These are phyloP conservation scores for Oreotrochilus melanogaster DNA, from an alignment of 2,113 vertebrate species.

Conservation along the genomic window DNA sequence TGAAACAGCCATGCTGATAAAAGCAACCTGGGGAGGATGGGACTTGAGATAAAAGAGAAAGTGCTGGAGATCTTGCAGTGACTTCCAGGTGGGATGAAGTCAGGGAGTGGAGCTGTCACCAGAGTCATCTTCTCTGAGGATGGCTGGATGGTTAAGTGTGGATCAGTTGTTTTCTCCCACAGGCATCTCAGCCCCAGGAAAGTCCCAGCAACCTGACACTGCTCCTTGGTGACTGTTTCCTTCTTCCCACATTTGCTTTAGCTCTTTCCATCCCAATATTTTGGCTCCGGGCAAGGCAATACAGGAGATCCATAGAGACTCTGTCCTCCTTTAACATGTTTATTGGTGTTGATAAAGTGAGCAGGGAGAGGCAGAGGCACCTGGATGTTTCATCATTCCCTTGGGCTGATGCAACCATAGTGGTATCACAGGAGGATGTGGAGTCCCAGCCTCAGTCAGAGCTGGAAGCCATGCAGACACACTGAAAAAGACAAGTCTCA, in stretches of 20 bases:
- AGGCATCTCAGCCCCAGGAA: neutral
- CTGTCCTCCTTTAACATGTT: neutral
- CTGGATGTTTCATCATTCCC: neutral
- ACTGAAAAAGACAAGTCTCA: neutral
- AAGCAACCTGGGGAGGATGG: neutral
- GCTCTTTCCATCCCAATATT: neutral
- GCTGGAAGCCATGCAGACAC: neutral
- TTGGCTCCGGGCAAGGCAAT: neutral
- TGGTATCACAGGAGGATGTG: rapidly evolving
- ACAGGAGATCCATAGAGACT: neutral
- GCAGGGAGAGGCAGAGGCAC: neutral
- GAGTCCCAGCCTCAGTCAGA: neutral
- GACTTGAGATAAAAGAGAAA: neutral
- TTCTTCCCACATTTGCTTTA: neutral
- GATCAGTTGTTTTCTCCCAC: neutral
- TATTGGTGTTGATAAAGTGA: neutral
- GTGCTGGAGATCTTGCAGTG: neutral
- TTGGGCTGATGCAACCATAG: neutral
- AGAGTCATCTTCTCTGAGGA: neutral
- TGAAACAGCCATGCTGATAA: neutral
- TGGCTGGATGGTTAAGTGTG: rapidly evolving
- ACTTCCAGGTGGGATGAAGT: neutral
- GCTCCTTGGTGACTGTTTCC: neutral
- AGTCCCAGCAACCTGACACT: neutral
- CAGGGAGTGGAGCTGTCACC: neutral